Evolutionary conservation across 2,888 invertebrate genomes (phyloP).

Genomic region (Mythimna lalbum): DNA sequence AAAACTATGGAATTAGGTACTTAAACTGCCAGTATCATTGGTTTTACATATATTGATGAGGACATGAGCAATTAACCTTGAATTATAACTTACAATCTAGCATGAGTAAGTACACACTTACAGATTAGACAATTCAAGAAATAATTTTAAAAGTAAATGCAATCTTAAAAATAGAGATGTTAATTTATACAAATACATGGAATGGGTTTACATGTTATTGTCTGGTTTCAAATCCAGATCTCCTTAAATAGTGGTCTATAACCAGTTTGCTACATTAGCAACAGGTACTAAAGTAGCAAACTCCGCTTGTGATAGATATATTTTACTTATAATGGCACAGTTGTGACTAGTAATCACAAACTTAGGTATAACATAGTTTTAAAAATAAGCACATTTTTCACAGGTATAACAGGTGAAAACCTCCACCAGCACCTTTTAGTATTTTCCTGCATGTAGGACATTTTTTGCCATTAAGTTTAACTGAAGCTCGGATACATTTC

Average conservation of each 20-base stretch:
- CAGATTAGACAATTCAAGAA: conserved; percentile 16
- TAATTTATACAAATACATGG: neutral
- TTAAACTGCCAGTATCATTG: neutral
- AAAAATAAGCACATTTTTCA: conserved; percentile 50
- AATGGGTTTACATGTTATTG: conserved; percentile 7
- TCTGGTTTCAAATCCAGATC: neutral
- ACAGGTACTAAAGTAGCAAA: neutral
- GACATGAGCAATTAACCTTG: neutral
- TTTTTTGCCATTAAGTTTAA: conserved; percentile 69
- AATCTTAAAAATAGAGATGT: neutral
- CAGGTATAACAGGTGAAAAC: conserved; percentile 76
- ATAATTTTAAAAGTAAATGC: conserved; percentile 15
- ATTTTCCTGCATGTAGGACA: conserved; percentile 78
- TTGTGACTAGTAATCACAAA: conserved; percentile 32
- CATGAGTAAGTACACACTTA: conserved; percentile 2
- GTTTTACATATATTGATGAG: conserved; percentile 11
- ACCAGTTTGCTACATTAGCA: neutral
- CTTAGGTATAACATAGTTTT: neutral
- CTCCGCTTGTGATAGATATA: neutral
- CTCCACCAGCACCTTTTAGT: conserved; percentile 65
- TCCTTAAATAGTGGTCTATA: neutral
- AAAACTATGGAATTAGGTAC: conserved; percentile 7
- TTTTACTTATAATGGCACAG: conserved; percentile 34
- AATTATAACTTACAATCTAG: neutral
- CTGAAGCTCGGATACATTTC: conserved; percentile 70